phyloP scores from a whole-genome alignment of 53 echinoderm and acorn worm species.

The Hippasteria phrygiana region DNA sequence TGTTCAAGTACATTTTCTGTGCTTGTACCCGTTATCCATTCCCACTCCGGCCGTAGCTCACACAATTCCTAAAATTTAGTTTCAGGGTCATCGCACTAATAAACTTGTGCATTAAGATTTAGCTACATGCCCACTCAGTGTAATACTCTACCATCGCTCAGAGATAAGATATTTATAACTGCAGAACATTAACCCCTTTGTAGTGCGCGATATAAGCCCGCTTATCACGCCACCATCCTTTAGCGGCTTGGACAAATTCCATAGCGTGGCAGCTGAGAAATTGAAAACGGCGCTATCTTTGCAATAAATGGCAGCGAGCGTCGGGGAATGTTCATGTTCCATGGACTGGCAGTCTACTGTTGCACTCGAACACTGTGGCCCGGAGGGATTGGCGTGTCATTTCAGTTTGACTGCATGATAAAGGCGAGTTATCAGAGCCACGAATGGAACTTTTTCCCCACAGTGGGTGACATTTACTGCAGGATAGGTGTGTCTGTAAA shows the following conservation, averaged over 20 bases:
- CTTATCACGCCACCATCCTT: neutral
- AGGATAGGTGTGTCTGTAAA: too few relatives aligned
- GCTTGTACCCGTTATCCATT: too few relatives aligned
- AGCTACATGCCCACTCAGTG: neutral
- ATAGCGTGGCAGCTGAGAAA: slow-evolving; percentile 9
- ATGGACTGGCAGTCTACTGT: slow-evolving; percentile 1
- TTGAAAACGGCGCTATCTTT: slow-evolving; percentile 36
- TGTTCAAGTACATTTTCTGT: too few relatives aligned
- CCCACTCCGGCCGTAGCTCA: too few relatives aligned
- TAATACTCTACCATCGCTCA: neutral
- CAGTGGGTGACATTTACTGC: neutral
- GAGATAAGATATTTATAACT: slow-evolving; percentile 13
- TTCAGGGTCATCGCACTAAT: too few relatives aligned
- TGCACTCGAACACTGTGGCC: slow-evolving; percentile 24
- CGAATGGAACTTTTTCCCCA: neutral
- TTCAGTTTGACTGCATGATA: neutral
- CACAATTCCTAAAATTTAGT: too few relatives aligned
- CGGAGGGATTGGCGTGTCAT: slow-evolving; percentile 12
- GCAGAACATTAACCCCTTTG: slow-evolving; percentile 9
- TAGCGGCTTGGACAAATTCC: slow-evolving; percentile 20
- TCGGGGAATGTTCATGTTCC: neutral
- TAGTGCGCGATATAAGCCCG: neutral
- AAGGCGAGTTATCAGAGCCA: slow-evolving; percentile 7
- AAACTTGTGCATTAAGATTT: neutral
- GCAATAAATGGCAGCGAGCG: neutral